phyloP scores from a whole-genome alignment of 2,113 vertebrate genomes.

The Sturnus vulgaris region DNA sequence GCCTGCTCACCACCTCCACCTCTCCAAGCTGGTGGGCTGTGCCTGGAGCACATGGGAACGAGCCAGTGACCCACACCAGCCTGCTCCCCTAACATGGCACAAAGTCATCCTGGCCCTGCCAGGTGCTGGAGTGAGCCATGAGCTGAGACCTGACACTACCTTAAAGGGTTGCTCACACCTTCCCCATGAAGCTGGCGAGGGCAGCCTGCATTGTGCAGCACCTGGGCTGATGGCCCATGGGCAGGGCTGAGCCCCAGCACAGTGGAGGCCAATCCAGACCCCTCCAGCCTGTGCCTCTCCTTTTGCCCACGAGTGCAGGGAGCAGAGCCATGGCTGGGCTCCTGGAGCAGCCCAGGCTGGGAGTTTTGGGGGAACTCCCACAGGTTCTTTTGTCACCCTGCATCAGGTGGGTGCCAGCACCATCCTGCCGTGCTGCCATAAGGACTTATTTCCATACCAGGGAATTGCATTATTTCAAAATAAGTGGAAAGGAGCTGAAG shows the following conservation, averaged over 20 bases:
- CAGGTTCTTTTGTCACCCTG: background rate
- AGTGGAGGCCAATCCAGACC: rapidly evolving
- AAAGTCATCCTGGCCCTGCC: rapidly evolving
- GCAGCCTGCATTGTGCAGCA: background rate
- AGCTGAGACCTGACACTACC: background rate
- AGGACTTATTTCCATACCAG: background rate
- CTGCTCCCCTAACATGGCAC: background rate
- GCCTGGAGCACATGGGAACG: rapidly evolving
- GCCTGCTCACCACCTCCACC: background rate
- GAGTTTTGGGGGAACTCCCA: background rate
- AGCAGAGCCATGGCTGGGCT: rapidly evolving
- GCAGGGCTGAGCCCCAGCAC: background rate
- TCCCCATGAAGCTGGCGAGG: rapidly evolving
- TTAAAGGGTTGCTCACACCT: rapidly evolving
- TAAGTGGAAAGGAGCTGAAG: background rate
- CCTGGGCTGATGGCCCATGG: rapidly evolving
- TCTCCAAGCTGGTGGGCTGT: background rate
- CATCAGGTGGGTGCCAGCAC: background rate
- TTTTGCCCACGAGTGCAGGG: background rate
- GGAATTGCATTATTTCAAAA: background rate
- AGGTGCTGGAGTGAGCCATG: background rate
- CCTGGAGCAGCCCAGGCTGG: background rate
- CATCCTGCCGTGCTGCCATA: rapidly evolving
- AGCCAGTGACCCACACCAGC: rapidly evolving
- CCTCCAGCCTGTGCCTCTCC: background rate